These are phyloP conservation scores for Solen grandis DNA, from an alignment of 1,140 invertebrate genomes.

Conservation along the genomic window DNA sequence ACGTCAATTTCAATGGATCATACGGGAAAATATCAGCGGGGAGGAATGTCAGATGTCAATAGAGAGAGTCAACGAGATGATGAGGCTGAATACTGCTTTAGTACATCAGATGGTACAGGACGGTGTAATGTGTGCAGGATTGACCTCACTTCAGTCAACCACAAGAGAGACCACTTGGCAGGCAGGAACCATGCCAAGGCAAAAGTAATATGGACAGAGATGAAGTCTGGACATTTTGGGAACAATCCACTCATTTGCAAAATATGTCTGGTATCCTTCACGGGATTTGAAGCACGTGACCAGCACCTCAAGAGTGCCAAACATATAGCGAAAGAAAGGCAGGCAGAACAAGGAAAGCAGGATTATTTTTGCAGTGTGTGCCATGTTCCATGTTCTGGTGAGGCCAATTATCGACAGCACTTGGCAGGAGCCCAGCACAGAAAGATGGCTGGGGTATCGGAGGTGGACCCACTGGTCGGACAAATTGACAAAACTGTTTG, in stretches of 20 bases:
- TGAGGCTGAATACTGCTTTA: constrained; percentile 32
- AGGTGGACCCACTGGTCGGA: background rate
- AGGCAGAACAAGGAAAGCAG: constrained; percentile 18
- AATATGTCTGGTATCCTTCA: constrained; percentile 60
- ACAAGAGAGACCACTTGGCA: constrained; percentile 59
- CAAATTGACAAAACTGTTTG: constrained; percentile 47
- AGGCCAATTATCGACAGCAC: constrained; percentile 70
- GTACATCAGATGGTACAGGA: constrained; percentile 30
- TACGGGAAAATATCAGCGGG: too few species aligned
- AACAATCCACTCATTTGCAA: constrained; percentile 52
- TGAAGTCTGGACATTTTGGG: background rate
- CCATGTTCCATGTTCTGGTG: constrained; percentile 64
- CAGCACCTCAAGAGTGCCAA: constrained; percentile 64
- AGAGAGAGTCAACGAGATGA: too few species aligned
- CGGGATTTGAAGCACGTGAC: constrained; percentile 58
- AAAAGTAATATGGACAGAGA: background rate
- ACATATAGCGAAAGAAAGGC: constrained; percentile 58
- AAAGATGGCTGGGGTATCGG: constrained; percentile 34
- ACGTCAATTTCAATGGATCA: too few species aligned
- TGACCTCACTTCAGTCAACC: constrained; percentile 57
- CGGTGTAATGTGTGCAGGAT: constrained; percentile 61
- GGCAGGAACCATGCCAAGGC: constrained; percentile 62
- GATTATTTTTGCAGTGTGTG: constrained; percentile 67
- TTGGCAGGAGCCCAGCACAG: constrained; percentile 66
- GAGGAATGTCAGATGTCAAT: too few species aligned